Base-by-base conservation (phyloP, 2,113 vertebrate species). In the Penelope pileata region DNA sequence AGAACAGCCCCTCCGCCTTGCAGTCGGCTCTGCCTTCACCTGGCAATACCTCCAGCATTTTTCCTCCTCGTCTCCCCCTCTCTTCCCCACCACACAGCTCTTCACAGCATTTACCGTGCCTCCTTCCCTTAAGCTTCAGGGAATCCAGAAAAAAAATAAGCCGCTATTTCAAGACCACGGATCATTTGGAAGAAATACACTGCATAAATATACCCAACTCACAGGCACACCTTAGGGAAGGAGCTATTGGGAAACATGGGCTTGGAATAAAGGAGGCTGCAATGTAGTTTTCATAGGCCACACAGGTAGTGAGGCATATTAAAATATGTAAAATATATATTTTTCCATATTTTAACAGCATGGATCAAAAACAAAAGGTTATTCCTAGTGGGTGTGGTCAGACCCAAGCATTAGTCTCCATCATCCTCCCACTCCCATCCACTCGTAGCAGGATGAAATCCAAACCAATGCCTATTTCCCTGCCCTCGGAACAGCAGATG, bases 121-220 rank as follows among this genome's bases (percentile, higher is more conserved):
- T 50, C 60, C 89, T 70, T 83, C 64, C 45, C 63, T 21, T 42
- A 45, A 91, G 74, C 48, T 45, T 68, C 88, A 47, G 85, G 72
- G 90, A 95, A 93, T 47, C 75, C 63, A 76, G 9, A 13, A 36
- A 76, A 47, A 50, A 75, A 48, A 60, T 59, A 62, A 67, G 91
- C 77, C 69, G 32, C 88, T 87, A 64, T 60, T 92, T 96, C 86
- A 79, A 93, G 91, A 62, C n/a, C 15, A 43, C 1, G 4, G 72
- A 83, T 94, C 83, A 47, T 83, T 63, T 74, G 91, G 96, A 97
- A 97, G 95, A 90, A 95, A 91, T 78, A 83, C 94, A 95, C 88
- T 88, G 95, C 90, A 92, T 86, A 94, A 96, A 95, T 94, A 97
- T 75, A 96, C 62, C 95, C 79, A 95, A 90, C 93, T 96, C 95